phyloP scores from a whole-genome alignment of 2,888 invertebrate genomes.

The Melanostoma scalare region DNA sequence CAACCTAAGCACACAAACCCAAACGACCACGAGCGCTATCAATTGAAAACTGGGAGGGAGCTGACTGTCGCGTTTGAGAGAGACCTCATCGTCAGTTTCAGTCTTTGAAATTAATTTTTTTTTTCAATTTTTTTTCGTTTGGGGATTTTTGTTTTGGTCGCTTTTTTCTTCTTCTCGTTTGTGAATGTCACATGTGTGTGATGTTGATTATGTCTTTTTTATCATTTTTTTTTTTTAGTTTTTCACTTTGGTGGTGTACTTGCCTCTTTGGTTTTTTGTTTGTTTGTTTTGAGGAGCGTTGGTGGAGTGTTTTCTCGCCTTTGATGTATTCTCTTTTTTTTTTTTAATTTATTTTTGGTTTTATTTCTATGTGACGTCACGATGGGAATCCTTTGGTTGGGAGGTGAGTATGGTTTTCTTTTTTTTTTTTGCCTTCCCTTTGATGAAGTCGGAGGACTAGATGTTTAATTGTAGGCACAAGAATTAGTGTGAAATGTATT shows the following conservation, averaged over 20 bases:
- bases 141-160: constrained; percentile 66
- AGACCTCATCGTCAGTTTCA: constrained; percentile 59
- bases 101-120: constrained; percentile 28
- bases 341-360: background rate
- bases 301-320: constrained; percentile 53
- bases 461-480: constrained; percentile 54
- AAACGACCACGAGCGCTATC: constrained; percentile 69
- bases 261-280: constrained; percentile 48
- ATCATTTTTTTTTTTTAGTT: constrained; percentile 25
- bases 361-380: constrained; percentile 55
- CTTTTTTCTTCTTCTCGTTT: constrained; percentile 54
- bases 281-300: constrained; percentile 36
- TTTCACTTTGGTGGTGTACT: constrained; percentile 48
- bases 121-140: constrained; percentile 11
- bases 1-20: constrained; percentile 35
- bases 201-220: constrained; percentile 50
- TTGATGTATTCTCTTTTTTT: constrained; percentile 53
- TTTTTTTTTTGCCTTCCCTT: constrained; percentile 58
- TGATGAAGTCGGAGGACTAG: constrained; percentile 22
- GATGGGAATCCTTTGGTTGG: constrained; percentile 56
- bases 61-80: constrained; percentile 61
- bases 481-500: constrained; percentile 64
- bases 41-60: constrained; percentile 73
- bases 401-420: constrained; percentile 24
- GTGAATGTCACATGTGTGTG: constrained; percentile 65